Conservation (phyloP, 1,140 invertebrate genomes). For the Diabrotica virgifera region DNA sequence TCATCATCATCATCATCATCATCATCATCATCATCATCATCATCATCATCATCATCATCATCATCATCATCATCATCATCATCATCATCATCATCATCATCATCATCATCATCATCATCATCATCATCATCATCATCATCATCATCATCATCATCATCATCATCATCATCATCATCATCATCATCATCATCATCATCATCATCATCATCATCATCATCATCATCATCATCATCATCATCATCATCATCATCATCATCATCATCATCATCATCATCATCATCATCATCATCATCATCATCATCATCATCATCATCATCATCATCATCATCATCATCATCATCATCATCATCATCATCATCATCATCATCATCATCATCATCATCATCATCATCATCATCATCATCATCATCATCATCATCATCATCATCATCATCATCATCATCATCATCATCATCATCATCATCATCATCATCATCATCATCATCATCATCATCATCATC, state of each 20-base stretch:
- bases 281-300: constrained; percentile 5
- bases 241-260: constrained; percentile 1
- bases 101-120: constrained; percentile 5
- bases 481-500: constrained; percentile 5
- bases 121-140: constrained; percentile 5
- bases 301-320: constrained; percentile 5
- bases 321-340: constrained; percentile 3
- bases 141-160: constrained; percentile 3
- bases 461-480: constrained; percentile 5
- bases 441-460: background rate
- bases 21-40: constrained; percentile 1
- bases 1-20: constrained; percentile 3
- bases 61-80: constrained; percentile 1
- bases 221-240: constrained; percentile 5
- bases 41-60: constrained; percentile 5
- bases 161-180: constrained; percentile 5
- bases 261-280: constrained; percentile 3
- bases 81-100: constrained; percentile 3
- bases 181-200: constrained; percentile 5
- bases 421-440: constrained; percentile 5
- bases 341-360: constrained; percentile 5
- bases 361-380: constrained; percentile 5
- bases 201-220: background rate
- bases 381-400: constrained; percentile 3
- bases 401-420: constrained; percentile 5